Evolutionary conservation across 2,113 vertebrate genomes (phyloP).

Genomic region (Megalops atlanticus): DNA sequence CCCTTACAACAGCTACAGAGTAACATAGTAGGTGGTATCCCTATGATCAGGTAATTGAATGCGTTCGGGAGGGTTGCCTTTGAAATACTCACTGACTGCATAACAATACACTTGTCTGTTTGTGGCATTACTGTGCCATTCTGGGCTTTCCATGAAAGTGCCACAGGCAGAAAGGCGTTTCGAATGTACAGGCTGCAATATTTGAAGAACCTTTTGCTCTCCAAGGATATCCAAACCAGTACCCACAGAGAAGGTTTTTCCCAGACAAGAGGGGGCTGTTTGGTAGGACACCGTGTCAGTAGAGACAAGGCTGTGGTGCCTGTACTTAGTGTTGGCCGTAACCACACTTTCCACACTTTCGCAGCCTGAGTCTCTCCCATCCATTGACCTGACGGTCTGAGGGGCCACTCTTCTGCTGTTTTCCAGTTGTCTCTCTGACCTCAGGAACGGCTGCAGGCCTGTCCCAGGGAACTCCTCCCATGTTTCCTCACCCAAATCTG

Average conservation of each 20-base stretch:
- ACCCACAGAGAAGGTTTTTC: neutral
- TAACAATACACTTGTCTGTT: neutral
- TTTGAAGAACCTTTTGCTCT: neutral
- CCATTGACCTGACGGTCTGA: neutral
- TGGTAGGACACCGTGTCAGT: neutral
- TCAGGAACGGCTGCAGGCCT: neutral
- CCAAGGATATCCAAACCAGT: neutral
- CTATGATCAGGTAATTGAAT: neutral
- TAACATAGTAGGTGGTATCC: conserved; percentile 12
- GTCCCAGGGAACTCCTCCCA: conserved; percentile 10
- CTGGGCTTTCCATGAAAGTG: neutral
- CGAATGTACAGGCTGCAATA: neutral
- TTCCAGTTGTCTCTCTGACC: neutral
- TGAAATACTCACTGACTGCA: neutral
- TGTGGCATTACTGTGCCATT: neutral
- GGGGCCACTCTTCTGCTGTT: neutral
- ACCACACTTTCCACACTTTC: neutral
- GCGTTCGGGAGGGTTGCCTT: neutral
- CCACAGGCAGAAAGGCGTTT: neutral
- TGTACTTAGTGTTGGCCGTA: neutral
- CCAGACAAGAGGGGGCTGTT: neutral
- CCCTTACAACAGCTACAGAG: neutral
- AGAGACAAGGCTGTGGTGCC: neutral
- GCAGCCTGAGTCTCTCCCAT: conserved; percentile 9
- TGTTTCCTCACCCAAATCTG: neutral